A percentile compares a stretch with the other conserved stretches of the same genome.
Conservation (phyloP, 2,113 vertebrate species). For the Phaethornis superciliosus region DNA sequence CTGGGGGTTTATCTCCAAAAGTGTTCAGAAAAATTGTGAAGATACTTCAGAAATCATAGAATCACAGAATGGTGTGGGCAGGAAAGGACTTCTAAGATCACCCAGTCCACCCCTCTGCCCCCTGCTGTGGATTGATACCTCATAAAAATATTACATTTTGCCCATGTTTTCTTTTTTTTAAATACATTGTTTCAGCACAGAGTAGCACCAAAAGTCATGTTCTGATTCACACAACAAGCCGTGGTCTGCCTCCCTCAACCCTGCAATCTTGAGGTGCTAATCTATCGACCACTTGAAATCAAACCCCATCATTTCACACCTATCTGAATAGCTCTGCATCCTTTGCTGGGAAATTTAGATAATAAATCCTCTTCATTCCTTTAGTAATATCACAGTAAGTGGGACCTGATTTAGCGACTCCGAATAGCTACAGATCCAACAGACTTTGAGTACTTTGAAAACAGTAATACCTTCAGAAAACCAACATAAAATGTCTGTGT, state of each 20-base stretch:
- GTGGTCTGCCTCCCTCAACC: neutral
- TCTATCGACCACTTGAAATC: neutral
- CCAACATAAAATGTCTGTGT: neutral
- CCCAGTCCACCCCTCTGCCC: accelerated
- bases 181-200: neutral
- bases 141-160: neutral
- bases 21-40: neutral
- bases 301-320: neutral
- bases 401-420: neutral
- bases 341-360: neutral
- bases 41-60: neutral
- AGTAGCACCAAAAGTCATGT: neutral
- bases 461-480: neutral
- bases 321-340: neutral
- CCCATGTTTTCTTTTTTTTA: neutral
- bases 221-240: neutral
- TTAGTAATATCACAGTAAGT: neutral
- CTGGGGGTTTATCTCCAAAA: neutral
- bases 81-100: neutral
- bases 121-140: neutral
- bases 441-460: neutral
- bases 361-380: neutral
- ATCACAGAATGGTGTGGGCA: neutral
- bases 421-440: neutral
- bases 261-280: neutral